Evolutionary conservation across 1,140 invertebrate species (phyloP), one percentile per base, ranked within the genome.

Genomic region (Paracyclopina nana): DNA sequence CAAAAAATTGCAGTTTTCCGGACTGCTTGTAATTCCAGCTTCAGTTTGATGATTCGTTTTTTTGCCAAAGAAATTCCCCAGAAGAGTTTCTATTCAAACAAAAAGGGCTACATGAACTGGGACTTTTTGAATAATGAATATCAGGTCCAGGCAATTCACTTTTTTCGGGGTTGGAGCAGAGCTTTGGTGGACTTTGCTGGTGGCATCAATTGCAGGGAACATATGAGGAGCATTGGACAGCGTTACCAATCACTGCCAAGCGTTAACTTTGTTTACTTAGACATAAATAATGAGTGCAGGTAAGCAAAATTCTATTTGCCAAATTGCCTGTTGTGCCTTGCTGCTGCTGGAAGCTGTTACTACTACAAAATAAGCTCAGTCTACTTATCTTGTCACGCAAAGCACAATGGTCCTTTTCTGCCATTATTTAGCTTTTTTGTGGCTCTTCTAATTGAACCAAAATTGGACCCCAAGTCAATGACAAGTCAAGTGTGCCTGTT

Each of bases 151-250:
- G 45, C 2, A 4, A 48, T 48, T 48, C 45, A 48, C 27, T 43
- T 24, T 26, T 41, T 52, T 20, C 38, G 40, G n/a, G 50, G 50
- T 8, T 52, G 50, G 50, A 52, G 28, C 20, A 44, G 50, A n/a
- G 50, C 50, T 4, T 24, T 52, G 9, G 9, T 52, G 2, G 50
- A 52, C 16, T 52, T 52, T 12, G 40, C 3, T 14, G 20, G n/a
- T 6, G 50, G 50, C 1, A 18, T 52, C 2, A 5, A 52, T 24
- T 52, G 50, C 22, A 24, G 45, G 30, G 45, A 48, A 16, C 5
- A 11, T 16, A 29, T 28, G 45, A 20, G 11, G 14, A 14, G 30
- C 16, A 48, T 48, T 14, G 22, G 24, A 11, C 16, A 29, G 16
- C 25, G 45, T 12, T 48, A 48, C 30, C 45, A 48, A 29, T n/a